phyloP scores from a whole-genome alignment of 2,797 vertebrate species.

The Phoebastria nigripes region DNA sequence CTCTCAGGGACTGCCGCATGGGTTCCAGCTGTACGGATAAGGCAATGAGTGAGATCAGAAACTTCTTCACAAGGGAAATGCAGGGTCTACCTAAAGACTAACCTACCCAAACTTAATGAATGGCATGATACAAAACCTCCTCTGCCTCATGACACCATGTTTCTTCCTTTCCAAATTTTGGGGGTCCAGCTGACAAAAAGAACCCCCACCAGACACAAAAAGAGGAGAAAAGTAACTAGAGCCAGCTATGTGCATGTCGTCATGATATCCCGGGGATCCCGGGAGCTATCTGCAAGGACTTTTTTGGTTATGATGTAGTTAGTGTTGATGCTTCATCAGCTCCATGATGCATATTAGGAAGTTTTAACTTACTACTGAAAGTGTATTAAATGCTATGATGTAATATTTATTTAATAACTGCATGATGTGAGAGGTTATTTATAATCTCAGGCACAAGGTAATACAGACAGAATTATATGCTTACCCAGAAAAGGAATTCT shows the following conservation, averaged over 20 bases:
- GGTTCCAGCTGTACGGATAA: background rate
- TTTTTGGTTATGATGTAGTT: background rate
- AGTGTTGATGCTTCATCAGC: background rate
- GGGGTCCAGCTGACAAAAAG: background rate
- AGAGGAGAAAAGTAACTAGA: background rate
- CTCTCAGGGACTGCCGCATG: background rate
- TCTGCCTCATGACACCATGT: background rate
- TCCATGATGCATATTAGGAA: background rate
- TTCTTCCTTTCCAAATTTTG: background rate
- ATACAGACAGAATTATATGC: background rate
- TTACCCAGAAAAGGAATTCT: background rate
- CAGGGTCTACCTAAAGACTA: background rate
- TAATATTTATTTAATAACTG: background rate
- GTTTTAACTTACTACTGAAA: background rate
- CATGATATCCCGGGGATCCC: background rate
- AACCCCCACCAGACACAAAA: background rate
- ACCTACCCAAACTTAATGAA: background rate
- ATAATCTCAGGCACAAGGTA: background rate
- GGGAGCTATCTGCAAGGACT: background rate
- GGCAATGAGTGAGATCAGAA: background rate
- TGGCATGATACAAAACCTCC: background rate
- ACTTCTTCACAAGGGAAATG: background rate
- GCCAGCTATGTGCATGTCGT: background rate
- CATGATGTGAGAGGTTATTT: background rate
- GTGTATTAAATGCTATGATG: background rate